These are phyloP conservation scores for Acanthopagrus latus DNA, from an alignment of 2,797 vertebrate genomes.

Conservation along the genomic window DNA sequence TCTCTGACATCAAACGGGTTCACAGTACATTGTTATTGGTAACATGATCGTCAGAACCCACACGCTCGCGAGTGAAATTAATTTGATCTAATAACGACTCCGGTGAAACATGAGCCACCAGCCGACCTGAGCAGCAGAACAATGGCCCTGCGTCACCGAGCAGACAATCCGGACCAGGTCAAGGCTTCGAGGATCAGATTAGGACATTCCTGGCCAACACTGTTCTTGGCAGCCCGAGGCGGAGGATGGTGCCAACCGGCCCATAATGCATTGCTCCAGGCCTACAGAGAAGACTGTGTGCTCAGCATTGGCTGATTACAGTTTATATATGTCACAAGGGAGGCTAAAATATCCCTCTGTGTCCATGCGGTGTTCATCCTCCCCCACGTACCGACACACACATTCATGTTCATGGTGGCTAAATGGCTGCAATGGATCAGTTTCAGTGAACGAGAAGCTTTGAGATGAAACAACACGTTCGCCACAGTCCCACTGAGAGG, in stretches of 20 bases:
- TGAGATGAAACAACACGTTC: not conserved
- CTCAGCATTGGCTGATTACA: conserved; percentile 46
- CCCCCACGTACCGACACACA: conserved; percentile 58
- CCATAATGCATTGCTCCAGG: conserved; percentile 58
- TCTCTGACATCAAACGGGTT: conserved; percentile 56
- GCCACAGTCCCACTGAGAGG: not conserved
- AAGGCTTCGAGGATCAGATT: conserved; percentile 79
- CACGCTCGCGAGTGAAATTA: conserved; percentile 62
- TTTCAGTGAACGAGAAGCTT: conserved; percentile 1
- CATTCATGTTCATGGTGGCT: conserved; percentile 51
- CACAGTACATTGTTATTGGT: conserved; percentile 63
- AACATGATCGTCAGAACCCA: conserved; percentile 71
- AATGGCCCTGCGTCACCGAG: conserved; percentile 68
- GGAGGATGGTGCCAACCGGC: conserved; percentile 55
- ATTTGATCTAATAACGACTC: conserved; percentile 78
- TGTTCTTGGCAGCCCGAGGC: conserved; percentile 58
- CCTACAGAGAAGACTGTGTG: conserved; percentile 33
- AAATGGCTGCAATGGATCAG: conserved; percentile 2
- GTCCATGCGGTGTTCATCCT: conserved; percentile 41
- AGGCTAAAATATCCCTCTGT: conserved; percentile 63
- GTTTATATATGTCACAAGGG: conserved; percentile 63
- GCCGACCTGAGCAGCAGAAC: conserved; percentile 65
- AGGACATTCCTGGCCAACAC: conserved; percentile 73
- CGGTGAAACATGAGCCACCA: conserved; percentile 74
- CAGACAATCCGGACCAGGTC: conserved; percentile 70